These are phyloP conservation scores for Dromococcyx pavoninus DNA, from an alignment of 2,797 vertebrate species.

Conservation along the genomic window DNA sequence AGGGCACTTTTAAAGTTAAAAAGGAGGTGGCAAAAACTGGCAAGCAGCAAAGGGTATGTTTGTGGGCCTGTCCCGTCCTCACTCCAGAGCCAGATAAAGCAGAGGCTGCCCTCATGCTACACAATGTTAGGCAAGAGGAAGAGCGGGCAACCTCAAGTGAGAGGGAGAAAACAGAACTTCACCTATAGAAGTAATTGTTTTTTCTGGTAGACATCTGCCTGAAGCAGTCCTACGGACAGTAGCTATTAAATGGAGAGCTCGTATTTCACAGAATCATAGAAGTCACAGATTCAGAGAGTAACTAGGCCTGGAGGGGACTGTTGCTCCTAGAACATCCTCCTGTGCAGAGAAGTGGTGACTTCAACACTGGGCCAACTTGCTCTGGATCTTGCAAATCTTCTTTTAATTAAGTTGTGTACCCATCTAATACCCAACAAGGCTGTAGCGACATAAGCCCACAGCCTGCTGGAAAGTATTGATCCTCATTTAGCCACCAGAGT, in stretches of 20 bases:
- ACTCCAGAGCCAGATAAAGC: not conserved
- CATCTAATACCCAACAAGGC: not conserved
- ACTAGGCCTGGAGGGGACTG: not conserved
- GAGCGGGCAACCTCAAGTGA: not conserved
- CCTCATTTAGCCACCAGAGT: not conserved
- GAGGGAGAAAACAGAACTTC: not conserved
- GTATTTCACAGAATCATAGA: too few relatives aligned
- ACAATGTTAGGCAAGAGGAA: not conserved
- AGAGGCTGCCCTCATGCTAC: not conserved
- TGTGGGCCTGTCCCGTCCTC: too few relatives aligned
- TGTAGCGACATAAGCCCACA: not conserved
- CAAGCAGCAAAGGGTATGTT: not conserved
- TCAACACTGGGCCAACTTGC: not conserved
- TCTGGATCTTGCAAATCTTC: not conserved
- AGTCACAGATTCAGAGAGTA: not conserved
- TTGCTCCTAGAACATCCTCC: not conserved
- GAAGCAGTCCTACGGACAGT: not conserved
- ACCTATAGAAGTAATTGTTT: too few relatives aligned
- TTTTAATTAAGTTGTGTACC: not conserved
- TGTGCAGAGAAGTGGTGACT: not conserved
- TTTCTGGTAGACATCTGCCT: not conserved
- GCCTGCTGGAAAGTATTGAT: not conserved
- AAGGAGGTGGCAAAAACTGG: not conserved
- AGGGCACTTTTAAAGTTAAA: too few relatives aligned
- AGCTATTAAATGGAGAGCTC: too few relatives aligned